phyloP scores from a whole-genome alignment of 1,140 invertebrate species.

The Drosophila ohnishii region DNA sequence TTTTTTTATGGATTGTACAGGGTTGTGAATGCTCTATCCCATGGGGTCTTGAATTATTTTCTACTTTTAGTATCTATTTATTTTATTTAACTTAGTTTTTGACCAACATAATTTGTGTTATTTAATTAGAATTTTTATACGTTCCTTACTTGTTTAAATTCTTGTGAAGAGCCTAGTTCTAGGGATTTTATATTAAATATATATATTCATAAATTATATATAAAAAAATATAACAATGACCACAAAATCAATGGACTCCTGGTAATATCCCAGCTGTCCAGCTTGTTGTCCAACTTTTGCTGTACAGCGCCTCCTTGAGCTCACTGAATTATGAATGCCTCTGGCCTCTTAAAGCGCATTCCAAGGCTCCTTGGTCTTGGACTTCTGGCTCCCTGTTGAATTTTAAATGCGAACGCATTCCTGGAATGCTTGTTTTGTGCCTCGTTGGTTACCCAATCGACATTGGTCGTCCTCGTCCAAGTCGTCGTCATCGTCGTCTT shows the following conservation, averaged over 20 bases:
- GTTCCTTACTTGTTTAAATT: neutral
- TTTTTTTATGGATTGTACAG: constrained; percentile 16
- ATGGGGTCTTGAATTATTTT: neutral
- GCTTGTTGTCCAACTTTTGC: constrained; percentile 9
- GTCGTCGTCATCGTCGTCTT: constrained; percentile 10
- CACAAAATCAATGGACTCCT: neutral
- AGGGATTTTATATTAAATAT: too few species aligned
- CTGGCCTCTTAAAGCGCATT: constrained; percentile 29
- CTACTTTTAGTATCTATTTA: neutral
- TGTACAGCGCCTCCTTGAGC: neutral
- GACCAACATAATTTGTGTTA: neutral
- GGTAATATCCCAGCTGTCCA: neutral
- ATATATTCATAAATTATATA: too few species aligned
- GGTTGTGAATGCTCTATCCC: neutral
- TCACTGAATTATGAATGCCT: constrained; percentile 32
- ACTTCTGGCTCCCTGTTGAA: constrained; percentile 20
- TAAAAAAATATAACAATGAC: too few species aligned
- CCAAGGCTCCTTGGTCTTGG: constrained; percentile 14
- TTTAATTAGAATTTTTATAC: neutral
- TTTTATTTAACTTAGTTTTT: neutral
- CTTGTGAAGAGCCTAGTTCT: neutral
- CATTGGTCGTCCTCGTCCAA: constrained; percentile 15
- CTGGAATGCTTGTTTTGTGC: constrained; percentile 38
- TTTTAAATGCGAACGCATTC: constrained; percentile 37
- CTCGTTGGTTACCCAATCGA: constrained; percentile 44